These are phyloP conservation scores for Isaurus tuberculatus DNA, from an alignment of 92 coral and sea anemone genomes.

Conservation along the genomic window DNA sequence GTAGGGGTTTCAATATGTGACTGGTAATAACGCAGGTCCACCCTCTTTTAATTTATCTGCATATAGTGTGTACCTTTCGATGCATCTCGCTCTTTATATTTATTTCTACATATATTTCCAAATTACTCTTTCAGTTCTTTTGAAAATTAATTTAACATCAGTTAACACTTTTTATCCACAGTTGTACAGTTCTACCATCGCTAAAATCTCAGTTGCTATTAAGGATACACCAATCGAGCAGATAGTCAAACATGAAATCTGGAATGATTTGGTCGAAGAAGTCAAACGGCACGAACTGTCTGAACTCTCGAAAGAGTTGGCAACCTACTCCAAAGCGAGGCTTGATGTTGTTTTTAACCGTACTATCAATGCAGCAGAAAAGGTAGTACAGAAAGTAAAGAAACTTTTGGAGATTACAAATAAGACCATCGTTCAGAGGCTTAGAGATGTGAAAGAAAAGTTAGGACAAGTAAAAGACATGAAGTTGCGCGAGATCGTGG, in stretches of 20 bases:
- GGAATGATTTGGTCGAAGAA: conserved; percentile 79
- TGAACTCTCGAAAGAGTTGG: conserved; percentile 54
- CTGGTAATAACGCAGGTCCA: too few relatives aligned
- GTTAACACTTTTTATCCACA: not conserved
- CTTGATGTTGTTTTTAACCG: conserved; percentile 47
- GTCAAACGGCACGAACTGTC: conserved; percentile 74
- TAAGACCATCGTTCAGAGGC: conserved; percentile 51
- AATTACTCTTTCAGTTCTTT: too few relatives aligned
- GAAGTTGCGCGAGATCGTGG: conserved; percentile 88
- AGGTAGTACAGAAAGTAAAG: conserved; percentile 50
- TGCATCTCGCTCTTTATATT: too few relatives aligned
- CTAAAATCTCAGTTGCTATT: conserved; percentile 48
- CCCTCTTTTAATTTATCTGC: too few relatives aligned
- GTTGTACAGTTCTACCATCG: conserved; percentile 31
- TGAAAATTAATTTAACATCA: not conserved
- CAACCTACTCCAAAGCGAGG: conserved; percentile 42
- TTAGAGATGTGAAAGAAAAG: conserved; percentile 56
- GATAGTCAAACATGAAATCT: conserved; percentile 71
- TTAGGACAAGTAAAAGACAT: conserved; percentile 73
- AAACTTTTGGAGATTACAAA: conserved; percentile 55
- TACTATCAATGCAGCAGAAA: conserved; percentile 37
- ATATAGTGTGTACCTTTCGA: too few relatives aligned
- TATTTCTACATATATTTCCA: too few relatives aligned
- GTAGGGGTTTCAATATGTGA: too few relatives aligned
- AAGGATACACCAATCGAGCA: conserved; percentile 69